These are phyloP conservation scores for Boulengerochromis microlepis DNA, from an alignment of 2,113 vertebrate species.

Conservation along the genomic window DNA sequence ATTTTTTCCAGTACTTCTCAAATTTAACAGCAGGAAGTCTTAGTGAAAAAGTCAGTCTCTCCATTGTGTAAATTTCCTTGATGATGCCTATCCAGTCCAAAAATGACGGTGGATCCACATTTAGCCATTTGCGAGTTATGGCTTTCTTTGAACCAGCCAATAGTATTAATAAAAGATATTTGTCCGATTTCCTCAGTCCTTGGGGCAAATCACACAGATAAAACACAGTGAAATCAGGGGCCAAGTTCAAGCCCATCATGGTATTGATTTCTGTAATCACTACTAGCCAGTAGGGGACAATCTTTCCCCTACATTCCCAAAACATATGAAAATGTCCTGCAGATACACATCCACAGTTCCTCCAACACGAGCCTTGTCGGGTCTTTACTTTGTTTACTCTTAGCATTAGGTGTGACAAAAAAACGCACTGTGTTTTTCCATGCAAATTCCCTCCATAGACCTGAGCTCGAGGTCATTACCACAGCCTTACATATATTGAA, in stretches of 20 bases:
- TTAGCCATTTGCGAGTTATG: not conserved
- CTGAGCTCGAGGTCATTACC: not conserved
- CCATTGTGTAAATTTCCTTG: not conserved
- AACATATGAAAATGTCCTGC: not conserved
- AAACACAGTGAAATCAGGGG: not conserved
- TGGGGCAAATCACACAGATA: not conserved
- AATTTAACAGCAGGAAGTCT: not conserved
- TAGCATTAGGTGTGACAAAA: not conserved
- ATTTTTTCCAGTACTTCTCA: not conserved
- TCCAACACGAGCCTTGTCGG: not conserved
- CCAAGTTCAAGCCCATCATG: not conserved
- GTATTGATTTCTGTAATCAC: not conserved
- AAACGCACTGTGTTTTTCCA: not conserved
- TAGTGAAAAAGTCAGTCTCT: not conserved
- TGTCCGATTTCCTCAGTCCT: not conserved
- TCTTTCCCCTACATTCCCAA: not conserved
- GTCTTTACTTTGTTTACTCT: not conserved
- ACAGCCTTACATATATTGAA: too few relatives aligned
- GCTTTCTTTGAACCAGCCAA: not conserved
- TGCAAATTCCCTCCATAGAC: not conserved
- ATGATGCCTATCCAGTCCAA: not conserved
- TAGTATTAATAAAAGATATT: not conserved
- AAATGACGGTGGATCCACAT: rapidly evolving
- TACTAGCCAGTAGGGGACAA: not conserved
- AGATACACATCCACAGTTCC: not conserved